Base-by-base conservation (phyloP, 2,797 vertebrate genomes). In the Acrossocheilus fasciatus region DNA sequence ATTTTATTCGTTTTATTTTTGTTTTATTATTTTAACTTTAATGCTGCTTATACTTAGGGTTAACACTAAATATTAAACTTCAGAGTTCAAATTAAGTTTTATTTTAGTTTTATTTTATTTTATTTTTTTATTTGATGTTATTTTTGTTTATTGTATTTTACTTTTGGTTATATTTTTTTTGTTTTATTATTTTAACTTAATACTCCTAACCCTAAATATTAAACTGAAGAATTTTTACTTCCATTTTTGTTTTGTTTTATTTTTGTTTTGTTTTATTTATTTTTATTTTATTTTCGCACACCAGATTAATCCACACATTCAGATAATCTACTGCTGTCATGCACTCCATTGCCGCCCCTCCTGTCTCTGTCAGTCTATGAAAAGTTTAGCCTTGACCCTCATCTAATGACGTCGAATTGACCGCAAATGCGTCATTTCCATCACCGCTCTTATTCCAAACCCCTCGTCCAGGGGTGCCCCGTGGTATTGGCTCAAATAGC, bases 321-420 rank as follows among this genome's bases (percentile, higher is more conserved):
- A 82, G 7, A 85, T 94, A 94, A 95, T 94, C 93, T 90, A 75
- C 73, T 87, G 85, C 90, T 80, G 86, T 90, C 88, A 89, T 91
- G 93, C 86, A 89, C 84, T 81, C 80, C 81, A 77, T 73, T 2
- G n/a, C 62, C 7, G 78, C 36, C 11, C 43, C 43, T 57, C 20
- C n/a, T 47, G 50, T 43, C 81, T 66, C 18, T 45, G 8, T 59
- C 36, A 8, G 11, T 8, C 15, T 41, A 18, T 66, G 41, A 26
- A 23, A 23, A 30, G 30, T n/a, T 66, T 34, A 45, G 20, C 66
- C 34, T 26, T 6, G 11, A 43, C 62, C n/a, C 59, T 84, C 45
- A 52, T 68, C 47, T 26, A 8, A 52, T 41, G 74, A 43, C 11
- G 17, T 34, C 62, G 43, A 6, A 54, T 26, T n/a, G 8, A 12